A percentile compares a stretch with the other conserved stretches of the same genome.
Conservation (phyloP, 2,888 invertebrate species). For the Oscheius myriophilus region DNA sequence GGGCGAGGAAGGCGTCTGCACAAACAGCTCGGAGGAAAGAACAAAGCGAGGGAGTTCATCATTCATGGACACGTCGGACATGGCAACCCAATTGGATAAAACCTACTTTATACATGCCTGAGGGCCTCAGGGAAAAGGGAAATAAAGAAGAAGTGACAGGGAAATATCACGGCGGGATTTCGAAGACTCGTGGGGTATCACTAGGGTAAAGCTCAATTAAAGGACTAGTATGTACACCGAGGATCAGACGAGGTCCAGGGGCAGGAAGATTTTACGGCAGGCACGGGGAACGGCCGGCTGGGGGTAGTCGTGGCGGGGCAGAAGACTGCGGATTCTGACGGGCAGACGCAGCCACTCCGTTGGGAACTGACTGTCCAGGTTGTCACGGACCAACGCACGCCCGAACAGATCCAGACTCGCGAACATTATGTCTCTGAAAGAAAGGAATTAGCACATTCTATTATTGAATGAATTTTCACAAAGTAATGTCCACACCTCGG, state of each 20-base stretch:
- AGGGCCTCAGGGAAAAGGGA: too few species aligned
- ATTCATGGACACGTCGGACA: too few species aligned
- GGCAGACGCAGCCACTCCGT: slow-evolving; percentile 58
- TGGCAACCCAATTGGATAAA: too few species aligned
- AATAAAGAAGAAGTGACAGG: slow-evolving; percentile 3
- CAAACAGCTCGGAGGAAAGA: too few species aligned
- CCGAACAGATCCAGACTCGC: slow-evolving; percentile 61
- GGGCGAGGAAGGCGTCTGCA: too few species aligned
- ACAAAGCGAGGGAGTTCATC: too few species aligned
- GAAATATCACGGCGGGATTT: slow-evolving; percentile 2
- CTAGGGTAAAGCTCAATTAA: slow-evolving; percentile 18
- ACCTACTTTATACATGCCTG: too few species aligned
- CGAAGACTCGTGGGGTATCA: neutral
- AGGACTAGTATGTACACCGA: slow-evolving; percentile 17
- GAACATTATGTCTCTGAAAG: slow-evolving; percentile 65
- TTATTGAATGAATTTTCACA: too few species aligned
- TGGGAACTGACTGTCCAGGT: slow-evolving; percentile 57
- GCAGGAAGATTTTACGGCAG: slow-evolving; percentile 64
- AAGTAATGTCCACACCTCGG: too few species aligned
- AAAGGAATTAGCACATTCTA: neutral
- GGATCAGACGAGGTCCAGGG: slow-evolving; percentile 50
- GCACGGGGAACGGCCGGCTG: slow-evolving; percentile 54
- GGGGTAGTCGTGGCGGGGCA: slow-evolving; percentile 58
- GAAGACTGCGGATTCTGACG: slow-evolving; percentile 56
- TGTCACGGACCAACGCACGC: slow-evolving; percentile 60